Percentiles rank a stretch among this genome's conserved stretches.
These are phyloP conservation scores for Ormyrus pomaceus DNA, from an alignment of 2,888 invertebrate species.

Conservation along the genomic window DNA sequence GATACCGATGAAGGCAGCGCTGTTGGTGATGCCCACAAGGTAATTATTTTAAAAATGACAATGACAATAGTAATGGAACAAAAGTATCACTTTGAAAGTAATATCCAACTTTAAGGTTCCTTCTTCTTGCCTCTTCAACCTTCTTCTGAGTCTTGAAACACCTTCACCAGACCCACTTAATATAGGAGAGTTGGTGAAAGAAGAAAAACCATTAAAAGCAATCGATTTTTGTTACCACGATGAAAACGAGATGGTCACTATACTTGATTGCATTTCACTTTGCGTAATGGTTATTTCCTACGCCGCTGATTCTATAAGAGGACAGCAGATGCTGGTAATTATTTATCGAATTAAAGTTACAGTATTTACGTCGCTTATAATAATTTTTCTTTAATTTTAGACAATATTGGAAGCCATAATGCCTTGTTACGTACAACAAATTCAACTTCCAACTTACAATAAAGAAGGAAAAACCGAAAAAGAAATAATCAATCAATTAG, in stretches of 20 bases:
- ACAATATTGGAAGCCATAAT: slow-evolving; percentile 97
- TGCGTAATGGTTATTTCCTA: slow-evolving; percentile 99
- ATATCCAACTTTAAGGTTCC: slow-evolving; percentile 80
- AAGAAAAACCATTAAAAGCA: slow-evolving; percentile 92
- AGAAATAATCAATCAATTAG: slow-evolving; percentile 93
- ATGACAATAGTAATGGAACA: not conserved
- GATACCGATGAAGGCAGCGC: slow-evolving; percentile 93
- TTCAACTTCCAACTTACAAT: slow-evolving; percentile 91
- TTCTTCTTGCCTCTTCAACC: slow-evolving; percentile 93
- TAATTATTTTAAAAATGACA: slow-evolving; percentile 67
- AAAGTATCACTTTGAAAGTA: not conserved
- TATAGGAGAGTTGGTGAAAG: slow-evolving; percentile 94
- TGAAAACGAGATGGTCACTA: slow-evolving; percentile 97
- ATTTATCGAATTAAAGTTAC: not conserved
- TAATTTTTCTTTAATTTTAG: slow-evolving; percentile 76
- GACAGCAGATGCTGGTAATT: slow-evolving; percentile 92
- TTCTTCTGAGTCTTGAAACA: slow-evolving; percentile 93
- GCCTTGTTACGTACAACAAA: slow-evolving; percentile 95
- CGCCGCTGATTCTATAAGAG: slow-evolving; percentile 94
- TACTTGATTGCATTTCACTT: slow-evolving; percentile 97
- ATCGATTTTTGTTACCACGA: slow-evolving; percentile 99
- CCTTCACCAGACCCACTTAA: slow-evolving; percentile 96
- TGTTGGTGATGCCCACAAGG: slow-evolving; percentile 95
- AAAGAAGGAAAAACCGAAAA: slow-evolving; percentile 96
- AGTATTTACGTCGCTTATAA: not conserved